Base-by-base conservation (phyloP, 2,888 invertebrate species). In the Copidosoma aretas region DNA sequence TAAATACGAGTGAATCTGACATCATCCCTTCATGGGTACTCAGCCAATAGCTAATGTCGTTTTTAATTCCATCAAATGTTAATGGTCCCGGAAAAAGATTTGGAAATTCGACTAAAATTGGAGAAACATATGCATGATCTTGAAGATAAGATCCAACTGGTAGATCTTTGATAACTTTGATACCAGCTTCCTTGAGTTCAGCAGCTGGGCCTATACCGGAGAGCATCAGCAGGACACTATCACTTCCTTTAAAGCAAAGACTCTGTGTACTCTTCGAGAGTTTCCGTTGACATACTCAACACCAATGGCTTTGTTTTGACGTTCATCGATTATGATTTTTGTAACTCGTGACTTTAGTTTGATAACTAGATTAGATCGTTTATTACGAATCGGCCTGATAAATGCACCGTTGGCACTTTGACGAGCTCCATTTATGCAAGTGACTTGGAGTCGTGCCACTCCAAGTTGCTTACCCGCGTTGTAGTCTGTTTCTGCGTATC, bases 121-220 rank as follows among this genome's bases (percentile, higher is more conserved):
- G 85, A 15, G 82, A 74, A 56, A 81, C 84, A 0, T 76, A 75
- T 1, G 85, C 73, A 75, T 87, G 87, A 73, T 87, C 86, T 77
- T 86, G 86, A 51, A 87, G 81, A 76, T 87, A 86, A 70, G 82
- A 73, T 0, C 87, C 87, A 0, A 87, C 86, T n/a, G 66, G 57
- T 25, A 86, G 77, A 74, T 86, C 81, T 51, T 79, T 64, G n/a
- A 84, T 25, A 10, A 81, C 75, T 5, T 80, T 67, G 15, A 86
- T 85, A n/a, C 81, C 79, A 12, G 80, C 75, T 22, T 79, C 74
- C 51, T 76, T 64, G 1, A 86, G 74, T 53, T 86, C 82, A 21
- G 78, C 71, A 67, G 75, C 78, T 0, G 85, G 85, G 0, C 87
- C 87, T 49, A 87, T 81, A 0, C 87, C 87, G 14, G 87, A 87